These are phyloP conservation scores for Cinclus cinclus DNA, from an alignment of 2,113 vertebrate genomes.

Conservation along the genomic window DNA sequence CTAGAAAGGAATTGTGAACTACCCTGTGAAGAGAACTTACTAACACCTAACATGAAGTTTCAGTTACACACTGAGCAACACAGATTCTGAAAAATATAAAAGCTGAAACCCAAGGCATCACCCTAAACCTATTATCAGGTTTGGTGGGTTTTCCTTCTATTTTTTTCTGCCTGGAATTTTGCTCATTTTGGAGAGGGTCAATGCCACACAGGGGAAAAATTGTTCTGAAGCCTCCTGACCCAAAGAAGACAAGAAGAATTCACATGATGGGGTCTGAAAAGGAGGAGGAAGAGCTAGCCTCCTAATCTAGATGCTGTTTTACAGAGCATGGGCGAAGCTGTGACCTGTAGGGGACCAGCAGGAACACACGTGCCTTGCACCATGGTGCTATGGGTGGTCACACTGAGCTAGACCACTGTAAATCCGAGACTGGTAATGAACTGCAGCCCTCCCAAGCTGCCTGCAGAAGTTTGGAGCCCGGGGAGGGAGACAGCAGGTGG, in stretches of 20 bases:
- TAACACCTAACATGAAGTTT: too few species aligned
- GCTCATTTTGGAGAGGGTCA: background rate
- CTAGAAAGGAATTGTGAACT: too few species aligned
- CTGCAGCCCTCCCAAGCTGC: background rate
- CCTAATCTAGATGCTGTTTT: background rate
- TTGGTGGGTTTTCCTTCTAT: background rate
- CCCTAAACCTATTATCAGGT: background rate
- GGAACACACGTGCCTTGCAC: background rate
- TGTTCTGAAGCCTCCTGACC: background rate
- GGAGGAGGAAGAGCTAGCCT: background rate
- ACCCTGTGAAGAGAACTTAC: too few species aligned
- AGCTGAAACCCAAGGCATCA: too few species aligned
- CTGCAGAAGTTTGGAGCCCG: background rate
- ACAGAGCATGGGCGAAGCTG: background rate
- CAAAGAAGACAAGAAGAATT: background rate
- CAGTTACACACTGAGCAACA: too few species aligned
- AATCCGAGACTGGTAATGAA: fast-evolving
- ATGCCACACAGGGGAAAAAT: background rate
- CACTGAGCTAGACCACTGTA: background rate
- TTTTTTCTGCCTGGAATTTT: background rate
- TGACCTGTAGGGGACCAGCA: background rate
- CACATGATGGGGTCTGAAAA: background rate
- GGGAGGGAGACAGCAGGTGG: background rate
- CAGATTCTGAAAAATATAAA: too few species aligned
- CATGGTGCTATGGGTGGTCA: background rate